Evolutionary conservation across 2,113 vertebrate species (phyloP).

Genomic region (Buteo buteo): DNA sequence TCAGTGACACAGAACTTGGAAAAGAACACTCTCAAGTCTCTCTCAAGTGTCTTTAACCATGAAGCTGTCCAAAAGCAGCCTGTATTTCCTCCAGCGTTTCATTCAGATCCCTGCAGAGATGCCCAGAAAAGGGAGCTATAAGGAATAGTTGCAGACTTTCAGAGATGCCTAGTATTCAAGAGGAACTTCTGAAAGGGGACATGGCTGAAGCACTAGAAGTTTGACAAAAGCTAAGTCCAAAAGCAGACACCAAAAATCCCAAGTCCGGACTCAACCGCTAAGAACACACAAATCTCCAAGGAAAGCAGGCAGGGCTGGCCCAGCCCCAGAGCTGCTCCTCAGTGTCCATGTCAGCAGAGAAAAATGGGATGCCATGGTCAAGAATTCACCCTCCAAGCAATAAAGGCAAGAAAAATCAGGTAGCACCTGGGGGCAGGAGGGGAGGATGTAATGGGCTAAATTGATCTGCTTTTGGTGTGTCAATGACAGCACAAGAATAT

Average conservation of each 20-base stretch:
- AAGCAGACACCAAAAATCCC: background rate
- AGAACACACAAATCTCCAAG: background rate
- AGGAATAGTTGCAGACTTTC: background rate
- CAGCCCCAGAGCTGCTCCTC: background rate
- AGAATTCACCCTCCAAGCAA: background rate
- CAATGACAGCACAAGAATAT: background rate
- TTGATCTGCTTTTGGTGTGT: accelerated
- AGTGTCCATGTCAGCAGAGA: background rate
- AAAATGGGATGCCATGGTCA: background rate
- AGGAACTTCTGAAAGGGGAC: background rate
- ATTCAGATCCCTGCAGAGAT: background rate
- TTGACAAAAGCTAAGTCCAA: background rate
- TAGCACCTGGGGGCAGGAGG: background rate
- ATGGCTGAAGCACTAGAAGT: background rate
- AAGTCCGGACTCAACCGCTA: background rate
- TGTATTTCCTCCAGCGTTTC: background rate
- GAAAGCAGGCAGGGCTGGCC: background rate
- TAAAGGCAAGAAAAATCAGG: background rate
- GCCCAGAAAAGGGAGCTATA: background rate
- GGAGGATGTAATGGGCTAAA: background rate
- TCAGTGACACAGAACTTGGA: conserved; percentile 22
- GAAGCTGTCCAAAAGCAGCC: background rate
- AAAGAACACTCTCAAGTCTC: background rate
- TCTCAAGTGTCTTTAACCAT: background rate
- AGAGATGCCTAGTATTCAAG: background rate